These are phyloP conservation scores for Lichenostomus cassidix DNA, from an alignment of 2,113 vertebrate genomes.

Conservation along the genomic window DNA sequence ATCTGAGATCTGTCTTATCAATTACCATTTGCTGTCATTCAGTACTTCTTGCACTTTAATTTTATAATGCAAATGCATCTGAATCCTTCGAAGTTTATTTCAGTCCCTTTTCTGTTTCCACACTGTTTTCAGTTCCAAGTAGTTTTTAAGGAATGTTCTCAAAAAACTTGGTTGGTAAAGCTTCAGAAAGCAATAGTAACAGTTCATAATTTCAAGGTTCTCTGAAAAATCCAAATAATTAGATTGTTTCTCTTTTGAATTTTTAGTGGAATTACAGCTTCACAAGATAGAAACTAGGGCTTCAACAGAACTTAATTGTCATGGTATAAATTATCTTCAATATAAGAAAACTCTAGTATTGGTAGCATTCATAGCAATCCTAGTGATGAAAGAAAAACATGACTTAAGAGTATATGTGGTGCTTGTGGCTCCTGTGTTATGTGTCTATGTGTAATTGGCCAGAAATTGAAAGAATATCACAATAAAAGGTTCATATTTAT, in stretches of 20 bases:
- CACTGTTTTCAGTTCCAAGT: neutral
- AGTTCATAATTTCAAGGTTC: neutral
- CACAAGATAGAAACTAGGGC: neutral
- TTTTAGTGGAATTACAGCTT: neutral
- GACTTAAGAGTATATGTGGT: accelerated
- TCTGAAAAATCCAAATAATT: neutral
- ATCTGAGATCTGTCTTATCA: neutral
- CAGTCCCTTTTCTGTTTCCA: neutral
- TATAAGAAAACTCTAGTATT: neutral
- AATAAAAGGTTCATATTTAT: neutral
- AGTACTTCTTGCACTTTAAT: neutral
- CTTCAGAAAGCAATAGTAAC: neutral
- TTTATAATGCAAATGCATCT: neutral
- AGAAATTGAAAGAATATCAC: neutral
- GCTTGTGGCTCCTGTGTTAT: neutral
- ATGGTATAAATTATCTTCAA: neutral
- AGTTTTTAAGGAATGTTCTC: neutral
- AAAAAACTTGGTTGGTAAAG: neutral
- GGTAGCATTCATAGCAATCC: neutral
- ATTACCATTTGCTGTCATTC: constrained; percentile 8
- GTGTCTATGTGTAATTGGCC: neutral
- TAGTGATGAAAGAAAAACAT: neutral
- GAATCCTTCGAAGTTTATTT: neutral
- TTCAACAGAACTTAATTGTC: neutral
- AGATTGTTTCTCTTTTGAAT: neutral